Percentiles rank a stretch among this genome's conserved stretches.
phyloP scores from a whole-genome alignment of 2,113 vertebrate genomes.

The Megaceryle maxima region DNA sequence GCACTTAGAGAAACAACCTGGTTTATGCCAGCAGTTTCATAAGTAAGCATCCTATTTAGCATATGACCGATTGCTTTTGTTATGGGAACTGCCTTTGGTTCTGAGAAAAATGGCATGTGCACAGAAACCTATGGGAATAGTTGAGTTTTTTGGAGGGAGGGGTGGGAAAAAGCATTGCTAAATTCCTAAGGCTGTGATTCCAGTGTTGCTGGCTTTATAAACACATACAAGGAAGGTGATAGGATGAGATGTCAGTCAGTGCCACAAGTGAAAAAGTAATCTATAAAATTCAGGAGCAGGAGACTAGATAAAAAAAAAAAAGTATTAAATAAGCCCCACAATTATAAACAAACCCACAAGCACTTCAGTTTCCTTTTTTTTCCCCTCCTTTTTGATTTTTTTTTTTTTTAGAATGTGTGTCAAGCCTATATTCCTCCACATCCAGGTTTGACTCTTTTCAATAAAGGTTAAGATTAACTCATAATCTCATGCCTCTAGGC shows the following conservation, averaged over 20 bases:
- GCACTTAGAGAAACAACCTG: background rate
- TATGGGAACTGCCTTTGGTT: background rate
- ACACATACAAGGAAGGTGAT: fast-evolving
- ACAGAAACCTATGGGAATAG: background rate
- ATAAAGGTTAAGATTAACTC: background rate
- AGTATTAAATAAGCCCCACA: background rate
- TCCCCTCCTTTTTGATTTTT: background rate
- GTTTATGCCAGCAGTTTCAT: background rate
- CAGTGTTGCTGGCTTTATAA: background rate
- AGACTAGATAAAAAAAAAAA: background rate
- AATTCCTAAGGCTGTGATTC: background rate
- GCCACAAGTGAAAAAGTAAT: background rate
- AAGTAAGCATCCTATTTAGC: background rate
- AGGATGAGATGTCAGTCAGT: background rate
- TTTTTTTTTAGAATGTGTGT: background rate
- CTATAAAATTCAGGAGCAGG: background rate
- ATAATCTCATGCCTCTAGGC: background rate
- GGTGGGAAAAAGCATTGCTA: fast-evolving
- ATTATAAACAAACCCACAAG: background rate
- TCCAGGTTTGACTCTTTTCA: background rate
- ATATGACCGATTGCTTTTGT: background rate
- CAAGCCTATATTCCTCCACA: background rate
- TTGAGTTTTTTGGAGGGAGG: no score
- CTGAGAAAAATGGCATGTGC: background rate
- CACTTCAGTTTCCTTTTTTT: background rate